Conservation (phyloP, 2,113 vertebrate genomes). For the Empidonax alnorum region DNA sequence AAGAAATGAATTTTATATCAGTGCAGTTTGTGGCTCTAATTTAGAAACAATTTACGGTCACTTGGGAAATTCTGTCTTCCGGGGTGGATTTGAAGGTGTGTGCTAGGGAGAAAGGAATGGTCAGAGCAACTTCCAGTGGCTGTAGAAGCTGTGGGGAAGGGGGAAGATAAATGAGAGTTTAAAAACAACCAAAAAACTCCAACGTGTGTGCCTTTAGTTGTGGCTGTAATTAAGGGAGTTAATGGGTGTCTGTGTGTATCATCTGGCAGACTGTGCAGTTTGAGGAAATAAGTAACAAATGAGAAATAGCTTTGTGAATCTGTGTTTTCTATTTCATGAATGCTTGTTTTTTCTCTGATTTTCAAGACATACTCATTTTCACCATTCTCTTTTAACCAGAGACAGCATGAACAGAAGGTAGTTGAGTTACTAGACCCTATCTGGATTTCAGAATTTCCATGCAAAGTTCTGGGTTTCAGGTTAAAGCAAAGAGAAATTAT, state of each 20-base stretch:
- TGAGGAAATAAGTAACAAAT: background rate
- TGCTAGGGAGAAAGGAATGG: background rate
- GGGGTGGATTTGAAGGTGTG: background rate
- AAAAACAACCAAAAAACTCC: accelerated
- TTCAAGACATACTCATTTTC: background rate
- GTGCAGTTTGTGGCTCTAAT: background rate
- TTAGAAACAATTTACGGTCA: background rate
- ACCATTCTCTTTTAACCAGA: background rate
- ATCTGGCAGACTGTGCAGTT: background rate
- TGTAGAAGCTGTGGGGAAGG: background rate
- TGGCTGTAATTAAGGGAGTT: background rate
- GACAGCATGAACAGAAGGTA: background rate
- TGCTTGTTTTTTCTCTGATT: background rate
- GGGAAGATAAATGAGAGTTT: background rate
- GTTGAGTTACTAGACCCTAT: background rate
- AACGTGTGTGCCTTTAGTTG: background rate
- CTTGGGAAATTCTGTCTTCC: background rate
- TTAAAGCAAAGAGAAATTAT: background rate
- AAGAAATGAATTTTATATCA: constrained; percentile 38
- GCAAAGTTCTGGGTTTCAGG: background rate
- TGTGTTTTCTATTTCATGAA: background rate
- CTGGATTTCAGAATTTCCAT: background rate
- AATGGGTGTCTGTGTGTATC: background rate
- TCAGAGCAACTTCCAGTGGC: background rate
- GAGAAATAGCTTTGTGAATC: background rate